Percentiles rank a stretch among this genome's conserved stretches.
Conservation (phyloP, 1,140 invertebrate species). For the Lepidurus packardi region DNA sequence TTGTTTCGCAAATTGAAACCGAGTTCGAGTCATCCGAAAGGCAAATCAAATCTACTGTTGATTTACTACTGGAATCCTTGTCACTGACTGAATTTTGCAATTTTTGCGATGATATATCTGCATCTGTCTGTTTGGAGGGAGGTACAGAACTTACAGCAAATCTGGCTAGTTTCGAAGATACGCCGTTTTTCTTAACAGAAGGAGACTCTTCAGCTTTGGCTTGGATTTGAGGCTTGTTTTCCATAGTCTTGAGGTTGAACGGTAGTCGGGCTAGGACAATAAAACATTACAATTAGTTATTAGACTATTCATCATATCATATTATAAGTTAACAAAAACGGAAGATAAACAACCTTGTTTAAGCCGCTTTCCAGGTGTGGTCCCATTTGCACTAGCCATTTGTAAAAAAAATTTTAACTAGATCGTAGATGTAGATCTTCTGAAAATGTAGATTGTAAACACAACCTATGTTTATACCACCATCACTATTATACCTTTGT, state of each 20-base stretch:
- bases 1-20: not conserved
- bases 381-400: not conserved
- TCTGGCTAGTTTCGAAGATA: not conserved
- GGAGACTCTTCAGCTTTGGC: not conserved
- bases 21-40: not conserved
- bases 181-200: not conserved
- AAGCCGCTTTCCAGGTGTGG: not conserved
- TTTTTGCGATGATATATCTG: not conserved
- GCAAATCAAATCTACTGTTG: not conserved
- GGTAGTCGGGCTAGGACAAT: not conserved
- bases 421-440: too few relatives aligned
- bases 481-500: not conserved
- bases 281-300: not conserved
- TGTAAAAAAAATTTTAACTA: too few relatives aligned
- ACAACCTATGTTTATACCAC: not conserved
- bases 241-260: not conserved
- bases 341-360: not conserved
- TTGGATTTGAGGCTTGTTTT: not conserved
- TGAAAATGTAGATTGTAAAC: too few relatives aligned
- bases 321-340: too few relatives aligned
- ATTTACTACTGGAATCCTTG: not conserved
- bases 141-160: not conserved
- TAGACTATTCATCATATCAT: not conserved
- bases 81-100: not conserved
- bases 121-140: not conserved